phyloP scores from a whole-genome alignment of 2,797 vertebrate species.

The Myotis pilosus region DNA sequence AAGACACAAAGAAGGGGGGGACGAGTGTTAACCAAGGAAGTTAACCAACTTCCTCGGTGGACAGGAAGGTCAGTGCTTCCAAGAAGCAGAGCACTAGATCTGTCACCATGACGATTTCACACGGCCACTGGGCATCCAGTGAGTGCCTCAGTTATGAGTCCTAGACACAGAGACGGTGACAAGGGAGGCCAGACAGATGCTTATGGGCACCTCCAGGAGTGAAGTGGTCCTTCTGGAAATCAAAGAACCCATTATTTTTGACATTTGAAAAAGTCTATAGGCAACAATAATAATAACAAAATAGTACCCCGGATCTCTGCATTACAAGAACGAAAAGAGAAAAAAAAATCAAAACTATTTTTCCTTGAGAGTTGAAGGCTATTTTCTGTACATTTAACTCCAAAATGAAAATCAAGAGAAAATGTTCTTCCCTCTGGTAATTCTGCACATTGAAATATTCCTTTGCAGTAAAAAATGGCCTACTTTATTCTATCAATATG shows the following conservation, averaged over 20 bases:
- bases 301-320: background rate
- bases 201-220: background rate
- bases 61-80: background rate
- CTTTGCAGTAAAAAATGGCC: slow-evolving; percentile 38
- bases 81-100: background rate
- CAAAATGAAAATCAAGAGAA: slow-evolving; percentile 55
- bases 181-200: background rate
- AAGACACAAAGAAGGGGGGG: background rate
- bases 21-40: background rate
- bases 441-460: slow-evolving; percentile 29
- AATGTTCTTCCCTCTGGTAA: slow-evolving; percentile 28
- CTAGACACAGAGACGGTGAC: background rate
- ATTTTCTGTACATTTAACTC: slow-evolving; percentile 28
- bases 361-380: slow-evolving; percentile 12
- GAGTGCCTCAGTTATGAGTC: too few relatives aligned
- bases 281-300: background rate
- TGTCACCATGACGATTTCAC: too few relatives aligned
- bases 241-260: background rate
- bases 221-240: background rate
- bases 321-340: background rate
- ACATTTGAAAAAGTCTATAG: background rate
- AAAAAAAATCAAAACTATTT: background rate
- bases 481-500: slow-evolving; percentile 57
- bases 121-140: too few relatives aligned
- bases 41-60: background rate